Percentiles rank a stretch among this genome's conserved stretches.
These are phyloP conservation scores for Esperia sulphurella DNA, from an alignment of 2,888 invertebrate genomes.

Conservation along the genomic window DNA sequence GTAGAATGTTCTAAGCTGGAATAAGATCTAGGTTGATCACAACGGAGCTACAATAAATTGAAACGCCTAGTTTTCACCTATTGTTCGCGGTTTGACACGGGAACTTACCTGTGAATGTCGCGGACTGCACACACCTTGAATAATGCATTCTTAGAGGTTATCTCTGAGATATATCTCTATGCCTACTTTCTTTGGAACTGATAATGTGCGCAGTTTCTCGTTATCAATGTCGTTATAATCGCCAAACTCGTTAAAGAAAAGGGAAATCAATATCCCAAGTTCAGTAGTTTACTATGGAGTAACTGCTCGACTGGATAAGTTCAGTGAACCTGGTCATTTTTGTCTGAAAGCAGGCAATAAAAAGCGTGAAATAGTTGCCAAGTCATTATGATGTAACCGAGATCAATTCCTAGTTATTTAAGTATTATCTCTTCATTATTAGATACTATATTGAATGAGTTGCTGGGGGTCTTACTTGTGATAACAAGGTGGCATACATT, in stretches of 20 bases:
- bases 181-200: neutral
- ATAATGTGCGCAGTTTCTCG: neutral
- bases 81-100: constrained; percentile 56
- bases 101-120: constrained; percentile 44
- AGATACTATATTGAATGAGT: too few species aligned
- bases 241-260: neutral
- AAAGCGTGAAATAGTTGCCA: too few species aligned
- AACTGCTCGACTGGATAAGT: too few species aligned
- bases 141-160: constrained; percentile 49
- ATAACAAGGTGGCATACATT: too few species aligned
- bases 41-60: constrained; percentile 29
- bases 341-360: too few species aligned
- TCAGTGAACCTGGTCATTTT: too few species aligned
- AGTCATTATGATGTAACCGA: too few species aligned
- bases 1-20: constrained; percentile 42
- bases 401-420: too few species aligned
- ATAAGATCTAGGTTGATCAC: constrained; percentile 38
- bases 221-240: neutral
- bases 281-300: too few species aligned
- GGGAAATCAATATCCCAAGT: neutral
- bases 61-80: constrained; percentile 58
- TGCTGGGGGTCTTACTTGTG: too few species aligned
- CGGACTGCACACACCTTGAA: constrained; percentile 40
- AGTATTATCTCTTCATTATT: too few species aligned
- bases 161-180: constrained; percentile 18